These are phyloP conservation scores for Drosophila neocordata DNA, from an alignment of 1,140 invertebrate species.

Conservation along the genomic window DNA sequence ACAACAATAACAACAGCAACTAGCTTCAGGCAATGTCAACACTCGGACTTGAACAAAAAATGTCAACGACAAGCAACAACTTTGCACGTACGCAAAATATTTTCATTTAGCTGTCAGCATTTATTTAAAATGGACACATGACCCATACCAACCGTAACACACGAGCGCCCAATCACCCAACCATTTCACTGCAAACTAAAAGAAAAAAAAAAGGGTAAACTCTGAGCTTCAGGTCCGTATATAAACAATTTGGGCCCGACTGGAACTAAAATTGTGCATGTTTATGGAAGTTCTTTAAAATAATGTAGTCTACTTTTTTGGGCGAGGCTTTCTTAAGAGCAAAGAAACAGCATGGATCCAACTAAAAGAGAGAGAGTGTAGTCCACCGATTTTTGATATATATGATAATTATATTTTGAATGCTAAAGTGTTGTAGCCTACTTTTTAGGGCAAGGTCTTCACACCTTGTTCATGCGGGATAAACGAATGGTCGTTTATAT, in stretches of 20 bases:
- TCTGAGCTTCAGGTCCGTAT: background rate
- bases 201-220: conserved; percentile 18
- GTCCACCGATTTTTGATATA: too few species aligned
- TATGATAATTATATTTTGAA: too few species aligned
- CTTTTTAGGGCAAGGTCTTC: background rate
- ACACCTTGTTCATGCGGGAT: too few species aligned
- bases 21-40: conserved; percentile 52
- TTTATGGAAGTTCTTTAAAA: background rate
- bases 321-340: too few species aligned
- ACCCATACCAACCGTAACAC: background rate
- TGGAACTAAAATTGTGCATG: too few species aligned
- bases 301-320: background rate
- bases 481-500: too few species aligned
- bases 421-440: too few species aligned
- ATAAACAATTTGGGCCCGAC: background rate
- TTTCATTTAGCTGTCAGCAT: conserved; percentile 76
- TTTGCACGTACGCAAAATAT: conserved; percentile 73
- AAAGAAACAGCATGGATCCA: too few species aligned
- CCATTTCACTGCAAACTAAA: background rate
- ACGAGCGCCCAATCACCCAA: conserved; percentile 2
- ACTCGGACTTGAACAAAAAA: conserved; percentile 31
- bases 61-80: conserved; percentile 50
- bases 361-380: too few species aligned
- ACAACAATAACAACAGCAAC: conserved; percentile 32
- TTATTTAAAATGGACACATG: conserved; percentile 70